Evolutionary conservation across 2,888 invertebrate species (phyloP).

Genomic region (Lycocerus yunnanus): DNA sequence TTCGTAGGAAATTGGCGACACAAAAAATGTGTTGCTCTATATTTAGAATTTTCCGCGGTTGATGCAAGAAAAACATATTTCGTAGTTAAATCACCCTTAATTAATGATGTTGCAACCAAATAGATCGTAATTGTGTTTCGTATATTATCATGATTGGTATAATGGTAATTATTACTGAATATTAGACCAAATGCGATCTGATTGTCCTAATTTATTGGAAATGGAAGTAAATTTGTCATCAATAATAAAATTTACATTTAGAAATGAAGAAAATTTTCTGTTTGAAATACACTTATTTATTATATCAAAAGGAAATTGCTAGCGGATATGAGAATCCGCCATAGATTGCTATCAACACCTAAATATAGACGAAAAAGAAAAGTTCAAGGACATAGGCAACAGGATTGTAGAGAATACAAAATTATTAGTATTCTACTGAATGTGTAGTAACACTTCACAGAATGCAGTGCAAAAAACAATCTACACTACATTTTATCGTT

Average conservation of each 20-base stretch:
- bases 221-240: background rate
- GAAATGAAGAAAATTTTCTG: background rate
- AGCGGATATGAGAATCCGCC: constrained; percentile 2
- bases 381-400: constrained; percentile 2
- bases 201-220: background rate
- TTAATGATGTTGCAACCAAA: no score
- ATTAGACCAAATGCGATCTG: background rate
- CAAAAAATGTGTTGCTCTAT: no score
- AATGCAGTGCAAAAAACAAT: background rate
- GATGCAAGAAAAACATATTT: background rate
- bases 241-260: background rate
- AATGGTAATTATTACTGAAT: no score
- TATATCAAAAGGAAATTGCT: constrained; percentile 2
- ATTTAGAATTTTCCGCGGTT: no score
- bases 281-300: background rate
- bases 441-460: background rate
- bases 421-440: background rate
- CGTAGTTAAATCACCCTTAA: background rate
- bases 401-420: background rate
- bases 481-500: background rate
- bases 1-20: background rate
- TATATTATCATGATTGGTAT: no score
- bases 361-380: constrained; percentile 3
- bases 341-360: constrained; percentile 3
- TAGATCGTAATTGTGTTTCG: no score